A percentile compares a stretch with the other conserved stretches of the same genome.
Conservation (phyloP, 2,113 vertebrate species). For the Leucoraja erinaceus region DNA sequence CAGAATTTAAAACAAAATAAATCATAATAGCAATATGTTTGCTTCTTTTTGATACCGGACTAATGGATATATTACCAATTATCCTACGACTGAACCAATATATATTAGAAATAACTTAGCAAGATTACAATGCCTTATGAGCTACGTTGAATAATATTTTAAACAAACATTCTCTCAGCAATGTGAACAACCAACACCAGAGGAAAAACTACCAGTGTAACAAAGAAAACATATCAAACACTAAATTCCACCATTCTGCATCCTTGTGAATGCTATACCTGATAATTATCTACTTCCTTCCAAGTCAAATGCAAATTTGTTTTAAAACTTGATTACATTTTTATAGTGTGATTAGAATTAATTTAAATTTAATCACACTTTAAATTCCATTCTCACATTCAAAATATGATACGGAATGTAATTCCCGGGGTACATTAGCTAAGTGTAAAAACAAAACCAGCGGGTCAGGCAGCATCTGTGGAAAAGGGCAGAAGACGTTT, state of each 20-base stretch:
- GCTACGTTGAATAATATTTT: neutral
- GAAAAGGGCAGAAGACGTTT: too few species aligned
- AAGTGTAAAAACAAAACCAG: too few species aligned
- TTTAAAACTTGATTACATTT: too few species aligned
- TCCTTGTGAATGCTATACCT: neutral
- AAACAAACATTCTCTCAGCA: neutral
- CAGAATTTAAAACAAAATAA: neutral
- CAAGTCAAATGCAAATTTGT: too few species aligned
- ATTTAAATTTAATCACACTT: neutral
- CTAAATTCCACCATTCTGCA: neutral
- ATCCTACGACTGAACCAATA: too few species aligned
- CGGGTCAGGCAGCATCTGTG: too few species aligned
- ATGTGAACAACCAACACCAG: too few species aligned
- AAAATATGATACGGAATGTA: neutral
- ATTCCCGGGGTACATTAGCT: neutral
- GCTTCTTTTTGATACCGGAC: neutral
- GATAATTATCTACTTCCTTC: neutral
- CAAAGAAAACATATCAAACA: neutral
- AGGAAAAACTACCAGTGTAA: neutral
- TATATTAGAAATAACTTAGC: neutral
- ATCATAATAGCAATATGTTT: neutral
- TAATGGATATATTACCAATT: too few species aligned
- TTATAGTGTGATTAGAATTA: too few species aligned
- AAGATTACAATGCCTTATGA: neutral
- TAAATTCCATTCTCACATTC: neutral